Evolutionary conservation across 2,888 invertebrate genomes (phyloP).

Genomic region (Lobophora halterata): DNA sequence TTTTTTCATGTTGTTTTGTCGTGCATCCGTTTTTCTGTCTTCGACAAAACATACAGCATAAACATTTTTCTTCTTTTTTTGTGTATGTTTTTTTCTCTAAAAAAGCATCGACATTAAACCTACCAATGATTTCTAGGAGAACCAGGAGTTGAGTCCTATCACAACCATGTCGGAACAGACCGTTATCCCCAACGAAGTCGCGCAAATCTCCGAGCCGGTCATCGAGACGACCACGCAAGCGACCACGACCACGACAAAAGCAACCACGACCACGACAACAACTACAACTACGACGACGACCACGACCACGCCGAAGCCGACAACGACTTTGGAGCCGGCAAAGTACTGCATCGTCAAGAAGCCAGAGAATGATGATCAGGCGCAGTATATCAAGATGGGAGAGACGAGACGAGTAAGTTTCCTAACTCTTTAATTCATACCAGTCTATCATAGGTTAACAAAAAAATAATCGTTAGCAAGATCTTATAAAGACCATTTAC

Average conservation of each 20-base stretch:
- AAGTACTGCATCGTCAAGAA: slow-evolving; percentile 92
- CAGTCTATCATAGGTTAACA: too few relatives aligned
- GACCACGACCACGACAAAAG: slow-evolving; percentile 50
- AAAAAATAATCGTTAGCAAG: too few relatives aligned
- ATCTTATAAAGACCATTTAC: too few relatives aligned
- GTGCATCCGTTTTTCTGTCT: too few relatives aligned
- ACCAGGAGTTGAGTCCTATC: slow-evolving; percentile 61
- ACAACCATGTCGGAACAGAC: slow-evolving; percentile 74
- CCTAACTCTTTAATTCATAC: too few relatives aligned
- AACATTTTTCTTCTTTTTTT: too few relatives aligned
- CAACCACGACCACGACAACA: slow-evolving; percentile 50
- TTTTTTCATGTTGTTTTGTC: too few relatives aligned
- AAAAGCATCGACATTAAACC: too few relatives aligned
- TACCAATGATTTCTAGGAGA: slow-evolving; percentile 45
- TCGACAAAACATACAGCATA: too few relatives aligned
- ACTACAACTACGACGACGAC: slow-evolving; percentile 69
- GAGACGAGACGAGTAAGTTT: slow-evolving; percentile 89
- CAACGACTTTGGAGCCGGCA: slow-evolving; percentile 80
- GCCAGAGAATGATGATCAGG: slow-evolving; percentile 86
- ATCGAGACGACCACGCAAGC: slow-evolving; percentile 58
- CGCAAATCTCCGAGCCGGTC: slow-evolving; percentile 68
- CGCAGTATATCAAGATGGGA: slow-evolving; percentile 91
- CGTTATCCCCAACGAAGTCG: slow-evolving; percentile 61
- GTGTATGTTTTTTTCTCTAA: too few relatives aligned
- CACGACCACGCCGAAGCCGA: slow-evolving; percentile 77